phyloP scores from a whole-genome alignment of 2,888 invertebrate genomes.

The Allolobophora icterica region DNA sequence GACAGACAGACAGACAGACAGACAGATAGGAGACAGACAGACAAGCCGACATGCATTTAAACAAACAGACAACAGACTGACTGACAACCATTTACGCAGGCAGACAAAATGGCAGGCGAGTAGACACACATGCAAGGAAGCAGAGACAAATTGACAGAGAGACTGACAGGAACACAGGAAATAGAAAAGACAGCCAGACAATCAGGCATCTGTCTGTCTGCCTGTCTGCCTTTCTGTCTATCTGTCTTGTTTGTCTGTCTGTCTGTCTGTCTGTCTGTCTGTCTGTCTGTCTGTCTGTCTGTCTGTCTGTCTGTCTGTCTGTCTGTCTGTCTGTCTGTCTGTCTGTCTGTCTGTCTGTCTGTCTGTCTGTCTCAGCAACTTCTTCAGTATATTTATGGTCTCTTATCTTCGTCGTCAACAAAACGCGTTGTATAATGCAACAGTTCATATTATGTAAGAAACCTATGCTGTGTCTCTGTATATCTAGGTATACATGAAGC shows the following conservation, averaged over 20 bases:
- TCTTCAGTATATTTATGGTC: too few species aligned
- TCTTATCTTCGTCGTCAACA: too few species aligned
- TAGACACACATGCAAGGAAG: too few species aligned
- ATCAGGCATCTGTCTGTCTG: not conserved
- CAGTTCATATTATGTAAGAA: too few species aligned
- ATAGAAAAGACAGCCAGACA: not conserved
- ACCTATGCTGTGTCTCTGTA: too few species aligned
- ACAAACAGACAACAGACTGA: not conserved
- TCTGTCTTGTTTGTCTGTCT: not conserved
- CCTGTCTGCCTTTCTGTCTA: not conserved
- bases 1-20: not conserved
- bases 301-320: not conserved
- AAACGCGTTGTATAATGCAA: too few species aligned
- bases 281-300: not conserved
- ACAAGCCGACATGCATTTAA: not conserved
- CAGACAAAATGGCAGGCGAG: too few species aligned
- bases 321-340: not conserved
- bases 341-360: not conserved
- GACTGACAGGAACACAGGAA: not conserved
- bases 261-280: slow-evolving; percentile 17
- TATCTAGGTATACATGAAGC: too few species aligned
- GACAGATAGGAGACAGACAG: too few species aligned
- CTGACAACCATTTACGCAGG: too few species aligned
- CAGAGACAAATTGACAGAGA: not conserved
- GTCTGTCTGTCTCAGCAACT: not conserved